Evolutionary conservation across 2,113 vertebrate genomes (phyloP).

Genomic region (Ophthalmolycus amberensis): DNA sequence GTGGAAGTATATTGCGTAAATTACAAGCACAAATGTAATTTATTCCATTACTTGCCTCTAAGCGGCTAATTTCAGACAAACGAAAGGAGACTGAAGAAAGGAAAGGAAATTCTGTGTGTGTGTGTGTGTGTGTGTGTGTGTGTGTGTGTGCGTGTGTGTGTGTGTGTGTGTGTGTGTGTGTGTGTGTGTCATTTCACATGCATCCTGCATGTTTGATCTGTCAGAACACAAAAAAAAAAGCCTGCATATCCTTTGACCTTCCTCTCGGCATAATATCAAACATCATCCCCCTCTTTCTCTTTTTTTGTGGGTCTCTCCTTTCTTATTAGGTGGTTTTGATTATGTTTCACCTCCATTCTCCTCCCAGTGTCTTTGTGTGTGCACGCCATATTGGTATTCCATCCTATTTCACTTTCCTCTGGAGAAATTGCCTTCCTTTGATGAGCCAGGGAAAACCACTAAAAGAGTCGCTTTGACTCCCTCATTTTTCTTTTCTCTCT

Average conservation of each 20-base stretch:
- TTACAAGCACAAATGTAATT: neutral
- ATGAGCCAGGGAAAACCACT: constrained; percentile 54
- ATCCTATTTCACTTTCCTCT: constrained; percentile 53
- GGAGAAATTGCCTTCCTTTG: constrained; percentile 66
- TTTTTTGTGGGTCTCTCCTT: constrained; percentile 7
- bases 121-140: neutral
- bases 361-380: constrained; percentile 30
- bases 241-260: constrained; percentile 56
- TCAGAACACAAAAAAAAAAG: constrained; percentile 27
- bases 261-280: constrained; percentile 53
- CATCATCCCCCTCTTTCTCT: constrained; percentile 32
- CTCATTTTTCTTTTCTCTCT: constrained; percentile 24
- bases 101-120: neutral
- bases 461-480: constrained; percentile 62
- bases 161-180: neutral
- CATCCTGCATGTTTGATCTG: constrained; percentile 38
- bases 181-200: constrained; percentile 7
- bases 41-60: neutral
- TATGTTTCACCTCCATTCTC: constrained; percentile 47
- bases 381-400: constrained; percentile 57
- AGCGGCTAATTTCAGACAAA: constrained; percentile 25
- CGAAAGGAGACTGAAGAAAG: neutral
- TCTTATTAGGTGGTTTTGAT: constrained; percentile 59
- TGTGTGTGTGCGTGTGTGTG: neutral
- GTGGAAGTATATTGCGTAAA: constrained; percentile 2